A percentile compares a stretch with the other conserved stretches of the same genome.
Conservation (phyloP, 1,140 invertebrate species). For the Glomeris maerens region DNA sequence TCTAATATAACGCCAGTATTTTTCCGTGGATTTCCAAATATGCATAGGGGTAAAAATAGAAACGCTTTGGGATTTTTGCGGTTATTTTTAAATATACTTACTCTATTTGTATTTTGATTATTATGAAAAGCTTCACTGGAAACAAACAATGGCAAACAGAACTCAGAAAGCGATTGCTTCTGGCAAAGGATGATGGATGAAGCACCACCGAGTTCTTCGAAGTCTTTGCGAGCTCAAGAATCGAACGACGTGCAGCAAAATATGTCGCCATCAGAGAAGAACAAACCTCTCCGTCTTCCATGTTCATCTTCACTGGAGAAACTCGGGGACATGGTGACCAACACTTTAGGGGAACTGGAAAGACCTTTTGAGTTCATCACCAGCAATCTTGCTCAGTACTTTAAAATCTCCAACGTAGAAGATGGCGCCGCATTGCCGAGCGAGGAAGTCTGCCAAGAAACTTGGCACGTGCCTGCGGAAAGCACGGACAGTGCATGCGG, state of each 20-base stretch:
- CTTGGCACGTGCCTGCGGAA: no score
- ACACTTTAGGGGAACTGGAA: constrained; percentile 1
- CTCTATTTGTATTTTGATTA: no score
- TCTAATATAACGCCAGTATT: no score
- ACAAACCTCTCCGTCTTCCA: neutral
- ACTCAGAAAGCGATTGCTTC: no score
- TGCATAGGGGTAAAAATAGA: no score
- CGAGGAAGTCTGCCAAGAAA: neutral
- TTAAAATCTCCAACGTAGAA: neutral
- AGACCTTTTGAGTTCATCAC: constrained; percentile 8
- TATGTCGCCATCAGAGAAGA: neutral
- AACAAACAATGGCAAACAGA: no score
- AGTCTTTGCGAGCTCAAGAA: neutral
- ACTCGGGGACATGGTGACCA: neutral
- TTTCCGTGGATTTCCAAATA: no score
- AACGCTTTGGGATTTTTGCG: no score
- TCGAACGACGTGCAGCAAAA: neutral
- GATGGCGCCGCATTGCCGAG: neutral
- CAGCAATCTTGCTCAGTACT: constrained; percentile 10
- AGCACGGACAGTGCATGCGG: neutral
- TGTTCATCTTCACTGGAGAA: constrained; percentile 4
- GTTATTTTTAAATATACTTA: no score
- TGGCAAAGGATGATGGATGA: neutral
- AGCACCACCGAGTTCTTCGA: neutral
- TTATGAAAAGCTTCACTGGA: no score